Conservation (phyloP, 2,797 vertebrate genomes). For the Microtus obscurus region DNA sequence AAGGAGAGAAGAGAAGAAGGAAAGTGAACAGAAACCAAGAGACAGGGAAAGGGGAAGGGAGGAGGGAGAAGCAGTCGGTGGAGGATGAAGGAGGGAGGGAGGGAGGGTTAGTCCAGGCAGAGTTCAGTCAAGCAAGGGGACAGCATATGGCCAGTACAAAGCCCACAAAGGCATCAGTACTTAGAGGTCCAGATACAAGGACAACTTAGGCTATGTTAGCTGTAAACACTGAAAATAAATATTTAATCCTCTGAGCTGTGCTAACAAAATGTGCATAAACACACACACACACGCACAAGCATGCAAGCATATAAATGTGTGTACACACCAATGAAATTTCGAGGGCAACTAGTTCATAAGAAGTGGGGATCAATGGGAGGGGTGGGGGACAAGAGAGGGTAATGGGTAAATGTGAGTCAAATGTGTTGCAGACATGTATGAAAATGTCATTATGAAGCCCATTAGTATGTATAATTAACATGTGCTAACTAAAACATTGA, state of each 20-base stretch:
- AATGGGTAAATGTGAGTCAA: not conserved
- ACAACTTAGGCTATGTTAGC: not conserved
- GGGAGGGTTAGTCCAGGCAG: not conserved
- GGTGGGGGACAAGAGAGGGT: not conserved
- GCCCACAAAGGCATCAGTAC: not conserved
- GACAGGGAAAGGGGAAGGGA: too few species aligned
- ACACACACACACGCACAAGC: too few species aligned
- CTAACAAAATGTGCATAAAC: not conserved
- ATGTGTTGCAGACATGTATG: not conserved
- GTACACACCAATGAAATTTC: not conserved
- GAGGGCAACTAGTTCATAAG: not conserved
- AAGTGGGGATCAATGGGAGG: not conserved
- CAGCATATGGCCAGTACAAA: accelerated
- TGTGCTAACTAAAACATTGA: not conserved
- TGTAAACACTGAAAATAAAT: not conserved
- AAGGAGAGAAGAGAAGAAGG: too few species aligned
- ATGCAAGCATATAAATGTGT: not conserved
- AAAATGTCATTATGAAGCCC: not conserved
- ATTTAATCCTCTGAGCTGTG: not conserved
- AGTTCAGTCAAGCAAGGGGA: not conserved
- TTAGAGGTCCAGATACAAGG: not conserved
- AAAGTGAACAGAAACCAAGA: not conserved
- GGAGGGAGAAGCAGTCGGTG: not conserved
- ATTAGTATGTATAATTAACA: not conserved
- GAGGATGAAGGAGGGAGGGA: too few species aligned